Conservation (phyloP, 2,113 vertebrate genomes). For the Pyxicephalus adspersus region DNA sequence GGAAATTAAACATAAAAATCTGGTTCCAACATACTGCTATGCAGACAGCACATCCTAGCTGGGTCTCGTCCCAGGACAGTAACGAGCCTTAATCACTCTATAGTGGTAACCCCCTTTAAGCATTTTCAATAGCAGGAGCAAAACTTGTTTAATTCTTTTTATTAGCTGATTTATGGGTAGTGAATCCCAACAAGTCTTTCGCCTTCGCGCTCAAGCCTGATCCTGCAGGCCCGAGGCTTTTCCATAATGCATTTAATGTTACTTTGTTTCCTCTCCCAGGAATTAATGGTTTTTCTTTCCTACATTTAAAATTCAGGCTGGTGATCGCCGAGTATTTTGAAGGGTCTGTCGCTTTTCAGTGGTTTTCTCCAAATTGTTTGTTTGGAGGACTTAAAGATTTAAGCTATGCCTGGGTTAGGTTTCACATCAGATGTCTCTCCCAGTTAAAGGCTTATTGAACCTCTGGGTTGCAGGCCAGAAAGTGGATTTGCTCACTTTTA, state of each 20-base stretch:
- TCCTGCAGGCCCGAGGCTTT: slow-evolving; percentile 3
- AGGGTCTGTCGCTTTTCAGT: slow-evolving; percentile 15
- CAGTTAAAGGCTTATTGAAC: slow-evolving; percentile 6
- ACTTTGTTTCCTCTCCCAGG: slow-evolving; percentile 38
- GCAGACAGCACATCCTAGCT: no score
- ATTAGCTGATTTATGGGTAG: no score
- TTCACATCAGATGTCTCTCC: slow-evolving; percentile 32
- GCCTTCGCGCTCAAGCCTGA: neutral
- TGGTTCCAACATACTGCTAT: no score
- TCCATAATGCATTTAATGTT: slow-evolving; percentile 10
- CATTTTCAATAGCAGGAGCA: neutral
- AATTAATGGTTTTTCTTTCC: slow-evolving; percentile 49
- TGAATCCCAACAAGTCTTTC: no score
- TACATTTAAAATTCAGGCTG: slow-evolving; percentile 15
- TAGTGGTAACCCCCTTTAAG: neutral
- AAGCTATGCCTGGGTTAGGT: slow-evolving; percentile 8
- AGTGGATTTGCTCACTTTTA: slow-evolving; percentile 38
- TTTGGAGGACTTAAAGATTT: slow-evolving; percentile 51
- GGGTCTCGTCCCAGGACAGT: no score
- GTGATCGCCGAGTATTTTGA: slow-evolving; percentile 6
- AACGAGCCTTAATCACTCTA: no score
- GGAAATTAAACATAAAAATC: no score
- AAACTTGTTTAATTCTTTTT: neutral
- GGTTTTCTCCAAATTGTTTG: slow-evolving; percentile 43
- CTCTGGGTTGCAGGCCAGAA: slow-evolving; percentile 36